A percentile compares a stretch with the other conserved stretches of the same genome.
Conservation (phyloP, 2,888 invertebrate genomes). For the Pseudeuparius sepicola region DNA sequence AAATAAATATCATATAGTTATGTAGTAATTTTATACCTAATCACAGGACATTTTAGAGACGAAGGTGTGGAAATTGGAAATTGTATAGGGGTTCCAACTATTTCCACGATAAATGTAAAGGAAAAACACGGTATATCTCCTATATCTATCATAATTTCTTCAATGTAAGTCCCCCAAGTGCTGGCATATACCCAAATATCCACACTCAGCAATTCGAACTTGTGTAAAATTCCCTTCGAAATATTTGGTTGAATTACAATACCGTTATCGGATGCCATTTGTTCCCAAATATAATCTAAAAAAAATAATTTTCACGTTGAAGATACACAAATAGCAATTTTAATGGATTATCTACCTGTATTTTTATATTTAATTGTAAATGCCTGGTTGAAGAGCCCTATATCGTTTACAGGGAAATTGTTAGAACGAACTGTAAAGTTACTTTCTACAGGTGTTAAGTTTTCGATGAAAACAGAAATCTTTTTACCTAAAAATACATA, state of each 20-base stretch:
- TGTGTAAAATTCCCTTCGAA: conserved; percentile 25
- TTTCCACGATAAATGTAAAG: conserved; percentile 35
- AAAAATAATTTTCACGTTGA: conserved; percentile 6
- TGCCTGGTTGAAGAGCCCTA: conserved; percentile 15
- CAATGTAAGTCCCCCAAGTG: conserved; percentile 41
- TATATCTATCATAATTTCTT: conserved; percentile 37
- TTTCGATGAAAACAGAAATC: conserved; percentile 35
- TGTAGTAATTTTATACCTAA: no score
- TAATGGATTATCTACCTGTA: conserved; percentile 15
- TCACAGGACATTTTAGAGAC: no score
- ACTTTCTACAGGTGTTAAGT: conserved; percentile 34
- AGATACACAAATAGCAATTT: no score
- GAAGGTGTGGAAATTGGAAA: no score
- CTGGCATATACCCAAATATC: conserved; percentile 38
- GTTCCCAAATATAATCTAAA: conserved; percentile 29
- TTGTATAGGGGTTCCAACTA: conserved; percentile 35
- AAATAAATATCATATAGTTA: no score
- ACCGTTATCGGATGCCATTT: conserved; percentile 29
- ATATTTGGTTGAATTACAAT: conserved; percentile 33
- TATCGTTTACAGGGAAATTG: conserved; percentile 29
- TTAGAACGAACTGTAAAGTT: conserved; percentile 25
- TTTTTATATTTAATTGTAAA: conserved; percentile 16
- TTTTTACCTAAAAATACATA: conserved; percentile 30
- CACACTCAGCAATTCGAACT: conserved; percentile 28
- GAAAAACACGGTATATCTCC: conserved; percentile 33